These are phyloP conservation scores for Phaenicophaeus curvirostris DNA, from an alignment of 2,797 vertebrate genomes.

Conservation along the genomic window DNA sequence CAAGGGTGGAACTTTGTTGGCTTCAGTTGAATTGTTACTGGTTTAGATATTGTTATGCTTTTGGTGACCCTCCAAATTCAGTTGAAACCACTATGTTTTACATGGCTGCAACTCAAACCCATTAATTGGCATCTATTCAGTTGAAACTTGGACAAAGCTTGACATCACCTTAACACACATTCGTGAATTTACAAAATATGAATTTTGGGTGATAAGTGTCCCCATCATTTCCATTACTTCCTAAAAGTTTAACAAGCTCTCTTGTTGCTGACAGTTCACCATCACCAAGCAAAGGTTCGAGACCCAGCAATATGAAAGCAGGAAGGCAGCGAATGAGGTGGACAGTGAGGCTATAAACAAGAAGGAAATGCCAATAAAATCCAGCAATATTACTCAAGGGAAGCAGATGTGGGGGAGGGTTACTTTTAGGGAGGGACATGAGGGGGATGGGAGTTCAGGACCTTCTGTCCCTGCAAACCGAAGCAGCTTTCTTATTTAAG, in stretches of 20 bases:
- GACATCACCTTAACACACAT: neutral
- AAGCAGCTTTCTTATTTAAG: neutral
- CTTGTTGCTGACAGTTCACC: too few relatives aligned
- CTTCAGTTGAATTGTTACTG: slow-evolving; percentile 15
- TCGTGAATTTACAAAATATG: neutral
- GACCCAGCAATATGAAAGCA: neutral
- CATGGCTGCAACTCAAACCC: slow-evolving; percentile 44
- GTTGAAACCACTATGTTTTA: slow-evolving; percentile 16
- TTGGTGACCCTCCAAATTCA: slow-evolving; percentile 29
- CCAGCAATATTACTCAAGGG: neutral
- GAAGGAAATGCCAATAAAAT: neutral
- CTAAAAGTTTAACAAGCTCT: neutral
- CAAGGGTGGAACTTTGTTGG: neutral
- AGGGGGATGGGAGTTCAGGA: neutral
- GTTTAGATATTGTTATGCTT: slow-evolving; percentile 9
- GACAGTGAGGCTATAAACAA: neutral
- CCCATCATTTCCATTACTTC: slow-evolving; percentile 44
- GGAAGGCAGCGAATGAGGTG: neutral
- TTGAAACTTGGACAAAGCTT: slow-evolving; percentile 38
- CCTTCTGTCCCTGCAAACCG: neutral
- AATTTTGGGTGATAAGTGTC: neutral
- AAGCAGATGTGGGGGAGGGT: neutral
- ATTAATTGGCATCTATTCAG: slow-evolving; percentile 1
- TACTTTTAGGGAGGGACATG: neutral
- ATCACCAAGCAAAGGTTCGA: neutral